Evolutionary conservation across 1,140 invertebrate species (phyloP), one percentile per base, ranked within the genome.

Genomic region (Lutraria rhynchaena): DNA sequence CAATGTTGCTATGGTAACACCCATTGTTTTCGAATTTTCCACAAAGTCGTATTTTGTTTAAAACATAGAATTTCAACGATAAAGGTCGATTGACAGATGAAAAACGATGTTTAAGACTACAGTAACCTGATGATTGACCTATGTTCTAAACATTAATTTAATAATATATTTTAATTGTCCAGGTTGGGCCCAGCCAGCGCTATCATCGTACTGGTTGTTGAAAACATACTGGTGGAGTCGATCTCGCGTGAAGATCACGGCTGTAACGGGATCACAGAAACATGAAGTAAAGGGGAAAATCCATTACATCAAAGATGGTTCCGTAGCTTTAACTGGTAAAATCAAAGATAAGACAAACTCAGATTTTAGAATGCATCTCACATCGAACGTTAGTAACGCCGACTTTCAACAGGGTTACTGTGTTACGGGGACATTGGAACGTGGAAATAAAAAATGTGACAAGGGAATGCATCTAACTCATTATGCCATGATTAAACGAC

Each of bases 381-480:
- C 95, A 49, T 95, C 95, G 73, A 95, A 96, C 89, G 95, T 96
- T 63, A 95, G 95, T 55, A 95, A 95, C 86, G 95, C 95, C 46
- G 96, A 97, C 91, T 96, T 96, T 93, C 96, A 96, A 91, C 96
- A 96, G 94, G 96, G 96, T 41, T 97, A 97, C 92, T 96, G 95
- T 87, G 96, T 97, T 94, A 97, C 96, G 0, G 96, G 96, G 15
- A 96, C 95, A 9, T 92, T 97, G 84, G 96, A 97, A 90, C 94
- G 96, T n/a, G 96, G 96, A 63, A 94, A 88, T 51, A 87, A 85
- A 53, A 82, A 81, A 13, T 37, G 49, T 46, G 69, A 74, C 35
- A 87, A 95, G 80, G 96, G 95, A 91, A 96, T 96, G 90, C 95
- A 96, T 91, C 95, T 96, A 92, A 96, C 96, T 55, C 96, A 97